Evolutionary conservation across 2,888 invertebrate species (phyloP), one percentile per base, ranked within the genome.

Genomic region (Hedya salicella): DNA sequence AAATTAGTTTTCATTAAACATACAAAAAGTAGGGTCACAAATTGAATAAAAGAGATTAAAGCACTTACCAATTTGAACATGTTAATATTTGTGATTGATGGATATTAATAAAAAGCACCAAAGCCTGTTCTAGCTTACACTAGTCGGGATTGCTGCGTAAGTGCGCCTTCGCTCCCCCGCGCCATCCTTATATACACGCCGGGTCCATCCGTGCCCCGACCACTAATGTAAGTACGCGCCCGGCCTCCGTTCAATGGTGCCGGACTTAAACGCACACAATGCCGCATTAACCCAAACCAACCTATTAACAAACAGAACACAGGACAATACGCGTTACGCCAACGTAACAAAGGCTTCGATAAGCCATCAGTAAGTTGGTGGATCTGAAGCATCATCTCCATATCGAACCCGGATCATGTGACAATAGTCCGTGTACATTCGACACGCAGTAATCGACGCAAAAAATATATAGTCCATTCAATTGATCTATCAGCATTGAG

Each of bases 31-130:
- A 32, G 13, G 5, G 9, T 21, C n/a, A 4, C 3, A 42, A 6
- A n/a, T 19, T 67, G 21, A 56, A 25, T 40, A 40, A 67, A 50
- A 36, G 40, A 53, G n/a, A n/a, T n/a, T n/a, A 63, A 49, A 32
- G 16, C 39, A 75, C 90, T 89, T 75, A 91, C 91, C 87, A 88
- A 72, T 78, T 91, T 91, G 63, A 78, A 81, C 91, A 91, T 91
- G 82, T 79, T 48, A 9, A 11, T 17, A 13, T 4, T n/a, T 36
- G 11, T 32, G 13, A 16, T 44, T 0, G 25, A 25, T 25, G 5
- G 2, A 60, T 25, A 60, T 46, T 50, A 11, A 56, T 67, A 59
- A 48, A 50, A 68, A 77, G 75, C 80, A 85, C 83, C 79, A 79
- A 80, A 74, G 69, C 69, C 77, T 70, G 68, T 73, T 87, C 87